phyloP scores from a whole-genome alignment of 2,113 vertebrate species.

The Corydoras sp. region DNA sequence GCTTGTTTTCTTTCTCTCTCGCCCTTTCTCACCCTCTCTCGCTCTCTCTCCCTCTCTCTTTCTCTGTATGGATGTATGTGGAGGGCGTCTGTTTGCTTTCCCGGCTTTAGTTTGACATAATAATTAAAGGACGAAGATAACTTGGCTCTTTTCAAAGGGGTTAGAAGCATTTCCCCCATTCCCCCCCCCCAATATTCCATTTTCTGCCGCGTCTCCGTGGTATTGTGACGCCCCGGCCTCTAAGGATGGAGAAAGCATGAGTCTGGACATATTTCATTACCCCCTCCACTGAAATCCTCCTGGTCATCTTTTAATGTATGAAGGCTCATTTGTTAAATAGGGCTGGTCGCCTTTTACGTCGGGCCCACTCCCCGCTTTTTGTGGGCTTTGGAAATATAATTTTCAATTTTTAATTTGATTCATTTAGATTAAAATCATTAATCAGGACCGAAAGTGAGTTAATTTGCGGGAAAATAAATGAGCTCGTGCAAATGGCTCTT shows the following conservation, averaged over 20 bases:
- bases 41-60: neutral
- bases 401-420: constrained; percentile 99
- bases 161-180: constrained; percentile 46
- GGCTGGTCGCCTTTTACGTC: constrained; percentile 78
- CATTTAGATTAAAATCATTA: constrained; percentile 99
- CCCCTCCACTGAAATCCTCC: constrained; percentile 57
- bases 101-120: constrained; percentile 39
- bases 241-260: constrained; percentile 61
- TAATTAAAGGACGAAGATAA: constrained; percentile 62
- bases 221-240: constrained; percentile 45
- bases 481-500: constrained; percentile 92
- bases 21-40: too few relatives aligned
- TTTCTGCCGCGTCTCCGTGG: constrained; percentile 28
- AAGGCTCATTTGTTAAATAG: constrained; percentile 99
- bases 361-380: constrained; percentile 78
- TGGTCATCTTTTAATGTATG: constrained; percentile 94
- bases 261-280: constrained; percentile 76
- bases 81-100: neutral
- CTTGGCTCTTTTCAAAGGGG: constrained; percentile 57
- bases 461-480: constrained; percentile 99
- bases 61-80: neutral
- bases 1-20: too few relatives aligned
- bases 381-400: constrained; percentile 99
- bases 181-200: constrained; percentile 44
- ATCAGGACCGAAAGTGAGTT: constrained; percentile 99